Evolutionary conservation across 2,113 vertebrate species (phyloP), one percentile per base, ranked within the genome.

Genomic region (Chloropsis hardwickii): DNA sequence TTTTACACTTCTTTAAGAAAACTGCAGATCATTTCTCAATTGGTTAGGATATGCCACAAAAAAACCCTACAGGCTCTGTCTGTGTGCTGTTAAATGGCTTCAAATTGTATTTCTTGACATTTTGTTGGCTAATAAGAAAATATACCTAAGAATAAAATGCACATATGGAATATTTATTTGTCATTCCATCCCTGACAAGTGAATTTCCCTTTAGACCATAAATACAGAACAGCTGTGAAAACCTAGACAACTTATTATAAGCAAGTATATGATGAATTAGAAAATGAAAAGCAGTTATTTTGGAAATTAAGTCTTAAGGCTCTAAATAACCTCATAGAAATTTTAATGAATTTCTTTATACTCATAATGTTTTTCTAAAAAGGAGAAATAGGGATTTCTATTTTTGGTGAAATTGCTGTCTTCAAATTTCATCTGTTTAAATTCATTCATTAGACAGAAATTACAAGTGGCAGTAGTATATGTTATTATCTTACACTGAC

Each of bases 141-240:
- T 50, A 45, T 10, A 82, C 84, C 78, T 90, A 79, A 80, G 83
- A 89, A 91, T 81, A 93, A 92, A 88, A 58, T 42, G 56, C 48
- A 81, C 91, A 91, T 80, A 84, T 50, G 76, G 83, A 88, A 94
- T 47, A 85, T 70, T 81, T 95, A 79, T 95, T 94, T 97, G 93
- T 94, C 83, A 91, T 54, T 79, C 31, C 66, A 58, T 91, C 77
- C 66, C 50, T 91, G 96, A 97, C 90, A 92, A 95, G 61, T 92
- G 73, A 94, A 94, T 92, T 93, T 83, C 94, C 94, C 53, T 28
- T 84, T 92, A 73, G 91, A 74, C 42, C 83, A 67, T 66, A 96
- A 97, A 96, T 88, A 94, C 56, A 95, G 45, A 94, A 87, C 97
- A 97, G 88, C 94, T 96, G 92, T 94, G 80, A 79, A 81, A 91